A percentile compares a stretch with the other conserved stretches of the same genome.
Conservation (phyloP, 2,797 vertebrate species). For the Eidolon dupreanum region DNA sequence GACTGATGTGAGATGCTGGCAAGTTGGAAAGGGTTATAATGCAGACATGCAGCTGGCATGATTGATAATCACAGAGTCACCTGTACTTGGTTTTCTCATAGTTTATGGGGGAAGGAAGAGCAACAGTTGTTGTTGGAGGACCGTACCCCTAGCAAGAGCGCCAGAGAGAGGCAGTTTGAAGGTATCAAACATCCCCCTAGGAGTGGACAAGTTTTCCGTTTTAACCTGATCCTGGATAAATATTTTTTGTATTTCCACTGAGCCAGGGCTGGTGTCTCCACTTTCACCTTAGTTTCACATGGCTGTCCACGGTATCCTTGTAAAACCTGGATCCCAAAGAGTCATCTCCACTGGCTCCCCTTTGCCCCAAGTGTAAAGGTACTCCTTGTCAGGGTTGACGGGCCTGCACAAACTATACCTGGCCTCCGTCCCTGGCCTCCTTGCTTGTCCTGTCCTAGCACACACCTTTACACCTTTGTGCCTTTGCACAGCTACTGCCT, state of each 20-base stretch:
- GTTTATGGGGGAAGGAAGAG: neutral
- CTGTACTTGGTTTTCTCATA: neutral
- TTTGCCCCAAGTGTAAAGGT: fast-evolving
- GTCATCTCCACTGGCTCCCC: fast-evolving
- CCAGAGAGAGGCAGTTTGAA: neutral
- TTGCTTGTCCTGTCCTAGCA: too few species aligned
- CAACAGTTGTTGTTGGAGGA: neutral
- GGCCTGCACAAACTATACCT: neutral
- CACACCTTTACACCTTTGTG: neutral
- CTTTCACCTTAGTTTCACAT: neutral
- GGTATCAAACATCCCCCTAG: neutral
- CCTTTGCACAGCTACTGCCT: neutral
- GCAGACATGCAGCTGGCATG: neutral
- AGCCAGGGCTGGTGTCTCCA: neutral
- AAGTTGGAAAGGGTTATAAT: neutral
- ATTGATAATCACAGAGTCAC: neutral
- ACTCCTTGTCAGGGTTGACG: neutral
- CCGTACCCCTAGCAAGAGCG: neutral
- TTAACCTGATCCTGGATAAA: neutral
- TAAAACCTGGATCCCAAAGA: neutral
- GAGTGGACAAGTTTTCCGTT: neutral
- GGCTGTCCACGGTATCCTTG: fast-evolving
- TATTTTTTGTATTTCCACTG: neutral
- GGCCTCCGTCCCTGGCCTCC: neutral
- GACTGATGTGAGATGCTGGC: neutral